Percentiles rank a stretch among this genome's conserved stretches.
These are phyloP conservation scores for Sminthurinus signatus DNA, from an alignment of 1,140 invertebrate genomes.

Conservation along the genomic window DNA sequence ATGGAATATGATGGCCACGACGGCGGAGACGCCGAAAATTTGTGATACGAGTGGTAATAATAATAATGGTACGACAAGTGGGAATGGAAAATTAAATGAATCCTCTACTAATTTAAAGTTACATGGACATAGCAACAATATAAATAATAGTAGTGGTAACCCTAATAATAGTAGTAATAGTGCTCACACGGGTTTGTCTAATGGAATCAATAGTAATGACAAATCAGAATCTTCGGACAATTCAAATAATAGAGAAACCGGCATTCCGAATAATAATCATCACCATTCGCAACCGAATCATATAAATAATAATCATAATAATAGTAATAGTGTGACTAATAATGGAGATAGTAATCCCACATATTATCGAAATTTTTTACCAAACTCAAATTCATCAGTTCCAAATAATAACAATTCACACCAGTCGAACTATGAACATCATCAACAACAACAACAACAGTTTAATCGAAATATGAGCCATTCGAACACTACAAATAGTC, in stretches of 20 bases:
- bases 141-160: background rate
- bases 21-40: conserved; percentile 37
- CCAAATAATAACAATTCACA: conserved; percentile 18
- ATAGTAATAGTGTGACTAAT: conserved; percentile 14
- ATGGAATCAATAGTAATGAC: conserved; percentile 19
- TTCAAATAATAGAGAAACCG: conserved; percentile 6
- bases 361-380: conserved; percentile 20
- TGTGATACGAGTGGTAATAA: conserved; percentile 30
- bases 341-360: conserved; percentile 6
- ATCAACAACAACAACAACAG: conserved; percentile 14
- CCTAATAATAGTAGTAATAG: background rate
- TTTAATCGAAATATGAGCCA: conserved; percentile 10
- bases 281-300: conserved; percentile 6
- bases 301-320: conserved; percentile 12
- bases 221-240: conserved; percentile 12
- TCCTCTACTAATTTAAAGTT: background rate
- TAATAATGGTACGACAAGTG: conserved; percentile 1
- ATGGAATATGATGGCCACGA: conserved; percentile 30
- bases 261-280: background rate
- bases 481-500: conserved; percentile 2
- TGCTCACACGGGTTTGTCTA: conserved; percentile 4
- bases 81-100: background rate
- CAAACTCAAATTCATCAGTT: conserved; percentile 4
- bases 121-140: conserved; percentile 9
- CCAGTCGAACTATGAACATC: conserved; percentile 18